Percentiles rank a stretch among this genome's conserved stretches.
Conservation (phyloP, 2,888 invertebrate genomes). For the Cryptus viduatorius region DNA sequence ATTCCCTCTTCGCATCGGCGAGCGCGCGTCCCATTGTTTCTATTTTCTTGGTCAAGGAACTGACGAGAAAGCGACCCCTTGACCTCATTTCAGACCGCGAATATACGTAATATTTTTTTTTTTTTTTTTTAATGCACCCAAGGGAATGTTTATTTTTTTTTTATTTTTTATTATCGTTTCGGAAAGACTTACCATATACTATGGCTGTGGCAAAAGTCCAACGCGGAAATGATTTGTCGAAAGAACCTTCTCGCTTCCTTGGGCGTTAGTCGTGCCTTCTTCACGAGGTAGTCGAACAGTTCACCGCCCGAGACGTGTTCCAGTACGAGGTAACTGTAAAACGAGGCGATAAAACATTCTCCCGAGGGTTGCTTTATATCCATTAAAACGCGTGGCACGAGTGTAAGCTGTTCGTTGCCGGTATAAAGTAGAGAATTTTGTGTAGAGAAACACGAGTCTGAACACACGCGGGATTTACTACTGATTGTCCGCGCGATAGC, state of each 20-base stretch:
- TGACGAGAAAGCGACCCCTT: slow-evolving; percentile 51
- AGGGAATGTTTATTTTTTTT: background rate
- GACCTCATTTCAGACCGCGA: slow-evolving; percentile 62
- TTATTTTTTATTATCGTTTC: background rate
- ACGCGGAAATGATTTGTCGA: slow-evolving; percentile 99
- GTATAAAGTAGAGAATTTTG: slow-evolving; percentile 12
- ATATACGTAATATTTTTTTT: slow-evolving; percentile 15
- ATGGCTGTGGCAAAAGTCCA: slow-evolving; percentile 99
- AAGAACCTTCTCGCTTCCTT: slow-evolving; percentile 99
- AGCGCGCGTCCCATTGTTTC: slow-evolving; percentile 54
- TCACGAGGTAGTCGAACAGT: slow-evolving; percentile 99
- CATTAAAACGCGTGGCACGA: slow-evolving; percentile 29
- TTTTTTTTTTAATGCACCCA: background rate
- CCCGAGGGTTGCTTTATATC: slow-evolving; percentile 23
- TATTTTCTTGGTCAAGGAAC: slow-evolving; percentile 66
- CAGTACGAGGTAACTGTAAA: slow-evolving; percentile 95
- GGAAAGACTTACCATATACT: slow-evolving; percentile 95
- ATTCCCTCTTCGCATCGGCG: slow-evolving; percentile 9
- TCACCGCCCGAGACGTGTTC: slow-evolving; percentile 99
- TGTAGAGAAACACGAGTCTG: slow-evolving; percentile 22
- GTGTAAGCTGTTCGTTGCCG: slow-evolving; percentile 5
- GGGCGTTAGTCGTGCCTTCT: slow-evolving; percentile 98
- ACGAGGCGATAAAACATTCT: slow-evolving; percentile 57
- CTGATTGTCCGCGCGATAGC: slow-evolving; percentile 34
- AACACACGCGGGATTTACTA: slow-evolving; percentile 44